Evolutionary conservation across 2,888 invertebrate species (phyloP).

Genomic region (Neelides folsomi): DNA sequence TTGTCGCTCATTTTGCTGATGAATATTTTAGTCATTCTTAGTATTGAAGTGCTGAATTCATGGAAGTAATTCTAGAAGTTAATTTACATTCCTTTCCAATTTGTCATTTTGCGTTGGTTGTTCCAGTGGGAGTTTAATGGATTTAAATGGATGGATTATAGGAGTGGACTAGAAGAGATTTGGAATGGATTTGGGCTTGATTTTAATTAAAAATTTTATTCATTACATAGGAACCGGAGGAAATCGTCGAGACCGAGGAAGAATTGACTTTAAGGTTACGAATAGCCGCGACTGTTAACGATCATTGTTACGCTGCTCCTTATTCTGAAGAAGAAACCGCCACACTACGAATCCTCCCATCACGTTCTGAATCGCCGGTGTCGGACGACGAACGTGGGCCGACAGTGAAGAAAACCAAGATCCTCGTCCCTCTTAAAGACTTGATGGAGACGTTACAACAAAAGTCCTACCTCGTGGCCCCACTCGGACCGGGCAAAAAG

Average conservation of each 20-base stretch:
- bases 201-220: too few relatives aligned
- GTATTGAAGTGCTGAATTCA: too few relatives aligned
- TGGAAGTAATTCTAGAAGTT: too few relatives aligned
- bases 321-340: conserved; percentile 3
- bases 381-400: conserved; percentile 1
- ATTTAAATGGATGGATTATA: too few relatives aligned
- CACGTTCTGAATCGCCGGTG: not conserved
- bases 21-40: too few relatives aligned
- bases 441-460: conserved; percentile 31
- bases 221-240: conserved; percentile 9
- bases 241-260: conserved; percentile 14
- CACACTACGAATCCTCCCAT: too few relatives aligned
- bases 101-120: too few relatives aligned
- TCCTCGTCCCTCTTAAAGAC: conserved; percentile 31
- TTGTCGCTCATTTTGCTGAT: too few relatives aligned
- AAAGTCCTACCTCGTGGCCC: conserved; percentile 23
- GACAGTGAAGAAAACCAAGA: conserved; percentile 29
- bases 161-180: too few relatives aligned
- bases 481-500: conserved; percentile 29
- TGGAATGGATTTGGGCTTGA: too few relatives aligned
- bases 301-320: conserved; percentile 28
- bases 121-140: too few relatives aligned
- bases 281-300: conserved; percentile 22
- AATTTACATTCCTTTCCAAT: too few relatives aligned
- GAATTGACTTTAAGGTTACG: conserved; percentile 15